These are phyloP conservation scores for Lota lota DNA, from an alignment of 2,113 vertebrate genomes.

Conservation along the genomic window DNA sequence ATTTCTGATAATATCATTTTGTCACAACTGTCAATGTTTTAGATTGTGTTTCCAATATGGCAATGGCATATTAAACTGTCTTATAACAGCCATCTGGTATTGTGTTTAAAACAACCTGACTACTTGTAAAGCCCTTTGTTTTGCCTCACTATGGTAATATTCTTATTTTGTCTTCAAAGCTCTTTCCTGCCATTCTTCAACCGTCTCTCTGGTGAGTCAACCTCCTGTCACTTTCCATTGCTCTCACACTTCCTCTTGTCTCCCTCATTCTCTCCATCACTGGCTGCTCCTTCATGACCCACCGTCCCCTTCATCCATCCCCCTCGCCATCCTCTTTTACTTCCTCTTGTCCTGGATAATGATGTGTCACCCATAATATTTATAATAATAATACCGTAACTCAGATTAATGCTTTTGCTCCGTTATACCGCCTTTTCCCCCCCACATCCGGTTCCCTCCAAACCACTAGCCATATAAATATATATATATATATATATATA, in stretches of 20 bases:
- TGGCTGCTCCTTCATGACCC: not conserved
- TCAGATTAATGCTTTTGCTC: conserved; percentile 19
- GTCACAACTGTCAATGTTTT: too few relatives aligned
- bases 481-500: too few relatives aligned
- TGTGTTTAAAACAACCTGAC: too few relatives aligned
- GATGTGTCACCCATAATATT: conserved; percentile 33
- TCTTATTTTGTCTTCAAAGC: not conserved
- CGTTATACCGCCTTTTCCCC: not conserved
- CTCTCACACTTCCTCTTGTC: not conserved
- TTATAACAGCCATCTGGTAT: too few relatives aligned
- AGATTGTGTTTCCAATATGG: too few relatives aligned
- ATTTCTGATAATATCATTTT: too few relatives aligned
- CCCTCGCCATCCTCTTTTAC: not conserved
- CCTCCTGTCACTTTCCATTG: not conserved
- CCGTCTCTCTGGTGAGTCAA: not conserved
- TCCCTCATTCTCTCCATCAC: not conserved
- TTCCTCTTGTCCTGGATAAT: conserved; percentile 6
- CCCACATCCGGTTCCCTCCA: not conserved
- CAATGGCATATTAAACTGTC: not conserved
- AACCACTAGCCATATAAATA: too few relatives aligned
- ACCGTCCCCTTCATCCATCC: not conserved
- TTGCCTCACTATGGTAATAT: not conserved
- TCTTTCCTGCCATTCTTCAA: not conserved
- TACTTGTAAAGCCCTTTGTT: too few relatives aligned
- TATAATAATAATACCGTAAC: too few relatives aligned